Evolutionary conservation across 2,888 invertebrate species (phyloP).

Genomic region (Drosophila greeni): DNA sequence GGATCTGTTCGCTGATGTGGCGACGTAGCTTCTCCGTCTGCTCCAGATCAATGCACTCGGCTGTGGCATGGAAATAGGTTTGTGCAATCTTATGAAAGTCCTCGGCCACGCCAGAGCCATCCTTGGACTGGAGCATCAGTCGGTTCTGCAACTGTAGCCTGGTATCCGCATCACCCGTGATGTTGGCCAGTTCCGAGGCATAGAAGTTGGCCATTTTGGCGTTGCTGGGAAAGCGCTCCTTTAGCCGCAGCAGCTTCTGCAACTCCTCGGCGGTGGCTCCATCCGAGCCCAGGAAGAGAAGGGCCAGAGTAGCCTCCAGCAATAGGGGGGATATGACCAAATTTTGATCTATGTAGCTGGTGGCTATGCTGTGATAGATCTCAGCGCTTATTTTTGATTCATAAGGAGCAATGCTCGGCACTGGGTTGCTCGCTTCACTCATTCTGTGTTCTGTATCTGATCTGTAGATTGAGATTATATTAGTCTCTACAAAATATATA

Average conservation of each 20-base stretch:
- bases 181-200: constrained; percentile 61
- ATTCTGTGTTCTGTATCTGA: constrained; percentile 32
- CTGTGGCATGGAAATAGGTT: constrained; percentile 73
- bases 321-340: constrained; percentile 79
- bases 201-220: constrained; percentile 73
- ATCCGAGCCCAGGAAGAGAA: constrained; percentile 86
- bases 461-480: not conserved
- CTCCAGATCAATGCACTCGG: constrained; percentile 81
- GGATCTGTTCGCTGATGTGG: constrained; percentile 51
- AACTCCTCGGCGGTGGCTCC: constrained; percentile 78
- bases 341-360: constrained; percentile 60
- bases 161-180: constrained; percentile 64
- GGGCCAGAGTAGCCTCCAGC: constrained; percentile 85
- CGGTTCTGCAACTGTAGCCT: constrained; percentile 80
- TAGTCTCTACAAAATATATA: not conserved
- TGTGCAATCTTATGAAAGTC: constrained; percentile 75
- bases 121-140: constrained; percentile 53
- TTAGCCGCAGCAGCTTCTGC: constrained; percentile 60
- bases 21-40: constrained; percentile 81
- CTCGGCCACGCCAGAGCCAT: constrained; percentile 51
- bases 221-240: constrained; percentile 66
- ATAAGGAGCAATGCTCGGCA: constrained; percentile 20
- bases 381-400: constrained; percentile 55
- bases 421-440: constrained; percentile 44
- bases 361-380: constrained; percentile 57